These are phyloP conservation scores for Gymnarchus niloticus DNA, from an alignment of 2,113 vertebrate species.

Conservation along the genomic window DNA sequence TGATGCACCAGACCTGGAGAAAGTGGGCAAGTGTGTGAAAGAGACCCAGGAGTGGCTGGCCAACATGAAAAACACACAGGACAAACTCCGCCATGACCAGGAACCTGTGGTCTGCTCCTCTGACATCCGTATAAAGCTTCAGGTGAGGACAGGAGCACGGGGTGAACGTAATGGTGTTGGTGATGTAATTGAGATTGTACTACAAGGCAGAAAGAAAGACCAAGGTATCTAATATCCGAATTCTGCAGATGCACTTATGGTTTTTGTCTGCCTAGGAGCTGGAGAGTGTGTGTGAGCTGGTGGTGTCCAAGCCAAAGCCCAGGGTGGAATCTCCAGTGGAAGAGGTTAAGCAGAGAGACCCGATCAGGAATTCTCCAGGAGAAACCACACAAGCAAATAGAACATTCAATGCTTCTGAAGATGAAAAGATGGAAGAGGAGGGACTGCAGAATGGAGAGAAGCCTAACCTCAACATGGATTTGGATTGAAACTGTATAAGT, in stretches of 20 bases:
- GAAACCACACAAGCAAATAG: slow-evolving; percentile 53
- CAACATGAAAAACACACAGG: slow-evolving; percentile 63
- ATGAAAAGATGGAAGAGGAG: slow-evolving; percentile 58
- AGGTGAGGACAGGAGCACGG: slow-evolving; percentile 47
- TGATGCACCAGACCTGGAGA: slow-evolving; percentile 68
- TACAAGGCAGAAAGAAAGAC: background rate
- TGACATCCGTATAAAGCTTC: slow-evolving; percentile 66
- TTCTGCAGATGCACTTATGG: background rate
- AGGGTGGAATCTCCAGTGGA: slow-evolving; percentile 67
- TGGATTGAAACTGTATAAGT: slow-evolving; percentile 55
- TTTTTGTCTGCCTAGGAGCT: slow-evolving; percentile 54
- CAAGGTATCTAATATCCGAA: background rate
- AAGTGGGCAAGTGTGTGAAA: slow-evolving; percentile 65
- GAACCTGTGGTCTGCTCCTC: slow-evolving; percentile 59
- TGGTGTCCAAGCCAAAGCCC: slow-evolving; percentile 72
- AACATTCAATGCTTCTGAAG: slow-evolving; percentile 56
- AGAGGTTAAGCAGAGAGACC: slow-evolving; percentile 56
- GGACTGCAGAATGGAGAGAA: slow-evolving; percentile 63
- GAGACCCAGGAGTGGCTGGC: slow-evolving; percentile 73
- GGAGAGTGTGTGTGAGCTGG: slow-evolving; percentile 60
- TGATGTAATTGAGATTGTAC: background rate
- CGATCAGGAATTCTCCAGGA: slow-evolving; percentile 69
- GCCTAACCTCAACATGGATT: slow-evolving; percentile 61
- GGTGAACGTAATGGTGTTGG: background rate
- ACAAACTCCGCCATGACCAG: slow-evolving; percentile 61